These are phyloP conservation scores for Syrphus vitripennis DNA, from an alignment of 2,888 invertebrate species.

Conservation along the genomic window DNA sequence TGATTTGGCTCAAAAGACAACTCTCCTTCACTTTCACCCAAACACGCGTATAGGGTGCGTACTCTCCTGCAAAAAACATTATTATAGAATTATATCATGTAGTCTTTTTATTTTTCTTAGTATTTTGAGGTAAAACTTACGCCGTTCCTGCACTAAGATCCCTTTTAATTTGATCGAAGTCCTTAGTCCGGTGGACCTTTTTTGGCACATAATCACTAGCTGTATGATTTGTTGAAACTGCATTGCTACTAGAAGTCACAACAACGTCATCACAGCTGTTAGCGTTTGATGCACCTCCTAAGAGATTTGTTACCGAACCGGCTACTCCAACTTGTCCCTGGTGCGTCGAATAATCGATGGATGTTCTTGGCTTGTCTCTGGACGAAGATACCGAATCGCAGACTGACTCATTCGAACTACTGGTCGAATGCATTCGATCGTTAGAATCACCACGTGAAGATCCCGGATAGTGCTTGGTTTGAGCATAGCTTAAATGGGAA, in stretches of 20 bases:
- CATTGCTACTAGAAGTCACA: slow-evolving; percentile 75
- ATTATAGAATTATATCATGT: not conserved
- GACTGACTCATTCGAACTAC: slow-evolving; percentile 93
- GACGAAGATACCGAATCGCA: slow-evolving; percentile 86
- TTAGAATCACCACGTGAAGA: slow-evolving; percentile 77
- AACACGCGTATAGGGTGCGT: slow-evolving; percentile 96
- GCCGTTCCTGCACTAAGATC: slow-evolving; percentile 80
- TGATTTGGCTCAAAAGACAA: slow-evolving; percentile 99
- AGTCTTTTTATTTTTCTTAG: not conserved
- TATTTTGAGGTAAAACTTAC: slow-evolving; percentile 75
- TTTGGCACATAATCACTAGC: slow-evolving; percentile 80
- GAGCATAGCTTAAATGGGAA: slow-evolving; percentile 77
- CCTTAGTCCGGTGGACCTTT: slow-evolving; percentile 84
- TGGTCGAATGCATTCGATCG: slow-evolving; percentile 82
- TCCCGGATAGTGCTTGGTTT: slow-evolving; percentile 77
- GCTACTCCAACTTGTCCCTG: slow-evolving; percentile 75
- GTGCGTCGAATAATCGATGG: slow-evolving; percentile 77
- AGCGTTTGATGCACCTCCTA: slow-evolving; percentile 74
- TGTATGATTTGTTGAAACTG: slow-evolving; percentile 73
- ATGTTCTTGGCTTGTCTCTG: slow-evolving; percentile 80
- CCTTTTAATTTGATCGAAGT: slow-evolving; percentile 80
- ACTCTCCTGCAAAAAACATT: slow-evolving; percentile 85
- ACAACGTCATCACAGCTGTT: slow-evolving; percentile 78
- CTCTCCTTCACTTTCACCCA: slow-evolving; percentile 98
- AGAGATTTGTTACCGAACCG: slow-evolving; percentile 77